Conservation (phyloP, 2,797 vertebrate species). For the Chaenodraco wilsoni region DNA sequence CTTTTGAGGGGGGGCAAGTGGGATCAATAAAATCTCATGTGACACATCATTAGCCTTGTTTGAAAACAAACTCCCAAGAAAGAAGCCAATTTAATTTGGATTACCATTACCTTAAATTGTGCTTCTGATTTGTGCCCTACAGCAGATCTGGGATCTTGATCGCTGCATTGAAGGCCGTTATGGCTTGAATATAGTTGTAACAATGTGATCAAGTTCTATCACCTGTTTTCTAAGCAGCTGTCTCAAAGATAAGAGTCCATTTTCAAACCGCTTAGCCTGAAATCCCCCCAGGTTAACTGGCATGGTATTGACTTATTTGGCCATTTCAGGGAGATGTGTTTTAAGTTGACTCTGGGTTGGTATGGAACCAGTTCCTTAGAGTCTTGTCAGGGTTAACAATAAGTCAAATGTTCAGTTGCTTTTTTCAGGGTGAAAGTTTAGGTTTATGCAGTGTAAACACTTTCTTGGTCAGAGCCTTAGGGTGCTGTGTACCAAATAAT, state of each 20-base stretch:
- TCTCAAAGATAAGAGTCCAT: constrained; percentile 45
- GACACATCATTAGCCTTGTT: constrained; percentile 22
- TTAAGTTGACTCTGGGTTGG: constrained; percentile 9
- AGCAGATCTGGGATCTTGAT: constrained; percentile 38
- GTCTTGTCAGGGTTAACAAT: constrained; percentile 20
- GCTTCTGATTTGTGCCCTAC: constrained; percentile 41
- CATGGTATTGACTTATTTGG: constrained; percentile 54
- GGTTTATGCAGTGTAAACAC: constrained; percentile 52
- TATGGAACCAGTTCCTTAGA: constrained; percentile 23
- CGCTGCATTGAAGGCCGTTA: constrained; percentile 49
- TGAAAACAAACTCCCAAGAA: constrained; percentile 29
- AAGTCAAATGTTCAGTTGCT: constrained; percentile 23
- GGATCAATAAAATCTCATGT: constrained; percentile 42
- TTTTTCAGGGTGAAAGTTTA: constrained; percentile 31
- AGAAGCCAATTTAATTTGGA: constrained; percentile 22
- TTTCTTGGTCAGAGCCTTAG: constrained; percentile 29
- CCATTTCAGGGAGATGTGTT: constrained; percentile 35
- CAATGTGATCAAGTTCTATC: constrained; percentile 55
- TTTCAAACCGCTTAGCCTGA: constrained; percentile 47
- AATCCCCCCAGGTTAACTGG: constrained; percentile 37
- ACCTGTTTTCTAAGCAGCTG: constrained; percentile 60
- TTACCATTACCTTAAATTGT: constrained; percentile 40
- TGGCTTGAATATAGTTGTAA: constrained; percentile 53
- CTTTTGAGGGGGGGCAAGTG: background rate
- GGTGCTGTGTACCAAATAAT: constrained; percentile 52